A percentile compares a stretch with the other conserved stretches of the same genome.
phyloP scores from a whole-genome alignment of 2,113 vertebrate genomes.

The Psephotus haematonotus region DNA sequence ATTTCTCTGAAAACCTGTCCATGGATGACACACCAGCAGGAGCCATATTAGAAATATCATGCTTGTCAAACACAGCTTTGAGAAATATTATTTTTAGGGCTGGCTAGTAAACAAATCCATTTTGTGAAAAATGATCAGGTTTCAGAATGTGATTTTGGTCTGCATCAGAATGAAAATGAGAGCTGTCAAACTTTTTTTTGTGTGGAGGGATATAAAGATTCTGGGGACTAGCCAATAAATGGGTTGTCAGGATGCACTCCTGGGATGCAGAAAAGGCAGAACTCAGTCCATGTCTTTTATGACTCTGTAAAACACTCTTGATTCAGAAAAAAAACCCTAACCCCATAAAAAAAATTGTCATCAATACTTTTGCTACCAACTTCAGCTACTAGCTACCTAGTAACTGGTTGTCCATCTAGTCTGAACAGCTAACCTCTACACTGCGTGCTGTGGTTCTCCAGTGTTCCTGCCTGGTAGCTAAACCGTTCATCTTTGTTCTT shows the following conservation, averaged over 20 bases:
- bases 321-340: neutral
- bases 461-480: neutral
- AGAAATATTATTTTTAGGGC: constrained; percentile 42
- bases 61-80: constrained; percentile 43
- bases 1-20: constrained; percentile 40
- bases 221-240: neutral
- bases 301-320: neutral
- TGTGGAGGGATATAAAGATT: neutral
- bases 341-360: neutral
- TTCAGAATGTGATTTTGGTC: constrained; percentile 23
- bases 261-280: neutral
- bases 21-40: neutral
- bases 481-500: neutral
- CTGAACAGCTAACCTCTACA: neutral
- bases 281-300: neutral
- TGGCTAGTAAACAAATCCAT: constrained; percentile 43
- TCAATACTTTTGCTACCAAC: neutral
- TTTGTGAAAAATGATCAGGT: neutral
- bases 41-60: constrained; percentile 43
- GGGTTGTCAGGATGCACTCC: neutral
- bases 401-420: neutral
- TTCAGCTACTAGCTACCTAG: neutral
- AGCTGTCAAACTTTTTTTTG: neutral
- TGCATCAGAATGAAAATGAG: constrained; percentile 3
- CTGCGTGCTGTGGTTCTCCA: fast-evolving